Percentiles rank a stretch among this genome's conserved stretches.
phyloP scores from a whole-genome alignment of 1,140 invertebrate species.

The Caenorhabditis remanei region DNA sequence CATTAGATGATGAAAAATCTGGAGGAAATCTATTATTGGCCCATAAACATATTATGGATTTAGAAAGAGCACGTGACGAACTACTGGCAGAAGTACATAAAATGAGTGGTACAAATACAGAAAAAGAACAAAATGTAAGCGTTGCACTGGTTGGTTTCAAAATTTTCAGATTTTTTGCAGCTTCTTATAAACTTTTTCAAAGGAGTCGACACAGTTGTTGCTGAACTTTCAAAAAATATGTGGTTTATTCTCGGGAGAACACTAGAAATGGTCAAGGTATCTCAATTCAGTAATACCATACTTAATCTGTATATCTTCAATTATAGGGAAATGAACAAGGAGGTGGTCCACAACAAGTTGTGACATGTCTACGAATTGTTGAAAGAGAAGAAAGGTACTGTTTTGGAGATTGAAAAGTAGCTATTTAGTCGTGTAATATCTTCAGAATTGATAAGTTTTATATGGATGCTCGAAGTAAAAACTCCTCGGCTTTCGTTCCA shows the following conservation, averaged over 20 bases:
- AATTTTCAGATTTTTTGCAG: conserved; percentile 73
- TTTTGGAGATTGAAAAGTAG: conserved; percentile 82
- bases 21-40: conserved; percentile 90
- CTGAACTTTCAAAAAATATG: conserved; percentile 90
- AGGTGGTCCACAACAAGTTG: conserved; percentile 87
- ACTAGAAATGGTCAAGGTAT: conserved; percentile 87
- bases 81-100: conserved; percentile 93
- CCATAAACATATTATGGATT: conserved; percentile 89
- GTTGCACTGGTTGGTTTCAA: neutral
- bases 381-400: conserved; percentile 83
- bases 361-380: conserved; percentile 94
- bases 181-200: conserved; percentile 92
- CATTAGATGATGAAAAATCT: conserved; percentile 85
- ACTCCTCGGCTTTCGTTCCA: conserved; percentile 84
- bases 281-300: too few relatives aligned
- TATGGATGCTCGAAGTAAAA: conserved; percentile 73
- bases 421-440: conserved; percentile 81
- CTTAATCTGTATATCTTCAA: neutral
- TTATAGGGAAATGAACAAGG: conserved; percentile 88
- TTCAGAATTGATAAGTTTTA: conserved; percentile 77
- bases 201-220: conserved; percentile 91
- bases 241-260: conserved; percentile 89
- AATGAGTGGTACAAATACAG: conserved; percentile 89
- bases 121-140: conserved; percentile 83
- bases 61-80: conserved; percentile 96